Evolutionary conservation across 1,140 invertebrate genomes (phyloP), one percentile per base, ranked within the genome.

Genomic region (Lepeophtheirus salmonis): DNA sequence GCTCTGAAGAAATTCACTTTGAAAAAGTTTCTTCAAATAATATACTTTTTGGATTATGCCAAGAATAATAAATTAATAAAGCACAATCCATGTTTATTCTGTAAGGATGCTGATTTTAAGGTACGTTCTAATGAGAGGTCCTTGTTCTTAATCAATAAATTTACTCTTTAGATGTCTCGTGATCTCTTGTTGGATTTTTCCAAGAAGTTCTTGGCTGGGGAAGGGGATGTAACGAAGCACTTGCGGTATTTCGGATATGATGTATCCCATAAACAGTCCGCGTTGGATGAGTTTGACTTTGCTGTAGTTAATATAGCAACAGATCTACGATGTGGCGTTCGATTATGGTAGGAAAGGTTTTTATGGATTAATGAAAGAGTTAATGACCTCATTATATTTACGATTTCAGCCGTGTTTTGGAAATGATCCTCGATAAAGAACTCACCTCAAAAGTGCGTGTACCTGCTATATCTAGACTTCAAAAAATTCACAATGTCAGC

Each of bases 31-130:
- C 70, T 90, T 1, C 77, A 80, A 58, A 68, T 89, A 2, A 77
- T 94, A 6, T 87, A 82, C 63, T 91, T 92, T 67, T 72, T 94
- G 51, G 89, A 94, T 70, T 74, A 79, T 66, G 86, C 88, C 0
- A 94, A 94, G 71, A 75, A 73, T 23, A 75, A 75, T 20, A 83
- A 83, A 67, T 73, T 95, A 3, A 87, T 94, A 64, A 75, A 82
- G 21, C 84, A 90, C 65, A 83, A 91, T 73, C 89, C 89, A 0
- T 95, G 89, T 66, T 71, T 95, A 4, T 94, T 94, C 67, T 80
- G 81, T 51, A 84, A 83, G 65, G 81, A 83, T 66, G 79, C 86
- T 2, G 69, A 75, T 0, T 79, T 80, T 62, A 94, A 94, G 74
- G 84, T 88, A 64, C 85, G 83, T 64, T n/a, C n/a, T 56, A n/a